A percentile compares a stretch with the other conserved stretches of the same genome.
These are phyloP conservation scores for Lerista edwardsae DNA, from an alignment of 2,797 vertebrate species.

Conservation along the genomic window DNA sequence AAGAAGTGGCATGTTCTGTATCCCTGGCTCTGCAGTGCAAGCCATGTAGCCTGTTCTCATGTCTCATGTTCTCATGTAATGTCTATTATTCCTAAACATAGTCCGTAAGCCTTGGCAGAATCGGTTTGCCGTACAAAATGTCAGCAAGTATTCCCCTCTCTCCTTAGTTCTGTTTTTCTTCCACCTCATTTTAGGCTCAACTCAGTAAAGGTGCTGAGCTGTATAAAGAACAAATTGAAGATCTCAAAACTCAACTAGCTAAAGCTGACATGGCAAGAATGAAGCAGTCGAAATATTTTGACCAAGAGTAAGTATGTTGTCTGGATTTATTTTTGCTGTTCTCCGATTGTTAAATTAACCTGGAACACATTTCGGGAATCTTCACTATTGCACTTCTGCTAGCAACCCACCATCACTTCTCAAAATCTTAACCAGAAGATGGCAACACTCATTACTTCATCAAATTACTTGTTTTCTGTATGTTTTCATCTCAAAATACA, in stretches of 20 bases:
- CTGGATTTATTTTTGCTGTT: not conserved
- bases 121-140: not conserved
- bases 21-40: not conserved
- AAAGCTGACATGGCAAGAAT: slow-evolving; percentile 82
- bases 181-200: slow-evolving; percentile 60
- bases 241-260: slow-evolving; percentile 81
- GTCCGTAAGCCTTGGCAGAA: not conserved
- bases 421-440: not conserved
- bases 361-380: not conserved
- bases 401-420: not conserved
- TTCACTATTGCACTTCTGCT: not conserved
- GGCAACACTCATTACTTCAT: too few species aligned
- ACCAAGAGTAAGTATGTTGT: slow-evolving; percentile 79
- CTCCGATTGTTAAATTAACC: not conserved
- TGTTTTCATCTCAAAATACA: not conserved
- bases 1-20: too few species aligned
- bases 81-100: not conserved
- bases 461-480: not conserved
- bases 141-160: not conserved
- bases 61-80: not conserved
- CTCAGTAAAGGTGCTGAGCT: slow-evolving; percentile 74
- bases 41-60: not conserved
- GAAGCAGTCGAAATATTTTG: slow-evolving; percentile 75
- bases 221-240: slow-evolving; percentile 81
- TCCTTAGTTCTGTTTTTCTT: not conserved